These are phyloP conservation scores for Ammodramus savannarum DNA, from an alignment of 2,113 vertebrate species.

Conservation along the genomic window DNA sequence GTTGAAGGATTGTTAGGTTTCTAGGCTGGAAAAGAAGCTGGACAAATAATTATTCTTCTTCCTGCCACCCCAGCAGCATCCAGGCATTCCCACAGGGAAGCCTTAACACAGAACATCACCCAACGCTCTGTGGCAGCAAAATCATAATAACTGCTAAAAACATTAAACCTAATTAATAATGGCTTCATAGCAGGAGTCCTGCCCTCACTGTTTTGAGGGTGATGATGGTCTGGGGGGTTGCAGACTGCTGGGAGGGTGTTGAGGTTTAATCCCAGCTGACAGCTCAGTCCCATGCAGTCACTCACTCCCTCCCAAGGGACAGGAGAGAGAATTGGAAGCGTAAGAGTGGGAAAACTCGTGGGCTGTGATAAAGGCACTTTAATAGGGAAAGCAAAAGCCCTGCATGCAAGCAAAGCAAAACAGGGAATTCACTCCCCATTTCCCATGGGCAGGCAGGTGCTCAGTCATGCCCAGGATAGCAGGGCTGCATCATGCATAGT, in stretches of 20 bases:
- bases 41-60: not conserved
- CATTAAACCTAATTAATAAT: not conserved
- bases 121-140: rapidly evolving
- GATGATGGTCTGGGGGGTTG: not conserved
- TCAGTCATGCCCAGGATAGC: not conserved
- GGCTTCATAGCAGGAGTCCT: not conserved
- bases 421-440: not conserved
- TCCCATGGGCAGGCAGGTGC: not conserved
- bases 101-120: not conserved
- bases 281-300: not conserved
- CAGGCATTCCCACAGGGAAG: not conserved
- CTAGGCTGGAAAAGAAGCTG: not conserved
- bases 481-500: not conserved
- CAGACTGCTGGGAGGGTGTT: not conserved
- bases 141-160: not conserved
- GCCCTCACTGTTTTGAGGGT: not conserved
- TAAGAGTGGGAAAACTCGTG: not conserved
- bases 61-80: not conserved
- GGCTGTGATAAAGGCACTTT: not conserved
- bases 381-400: not conserved
- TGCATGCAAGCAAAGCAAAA: not conserved
- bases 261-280: not conserved
- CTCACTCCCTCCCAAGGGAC: not conserved
- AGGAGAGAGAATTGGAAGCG: not conserved
- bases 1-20: not conserved